A percentile compares a stretch with the other conserved stretches of the same genome.
Evolutionary conservation across 2,888 invertebrate genomes (phyloP).

Genomic region (Bugulina stolonifera): DNA sequence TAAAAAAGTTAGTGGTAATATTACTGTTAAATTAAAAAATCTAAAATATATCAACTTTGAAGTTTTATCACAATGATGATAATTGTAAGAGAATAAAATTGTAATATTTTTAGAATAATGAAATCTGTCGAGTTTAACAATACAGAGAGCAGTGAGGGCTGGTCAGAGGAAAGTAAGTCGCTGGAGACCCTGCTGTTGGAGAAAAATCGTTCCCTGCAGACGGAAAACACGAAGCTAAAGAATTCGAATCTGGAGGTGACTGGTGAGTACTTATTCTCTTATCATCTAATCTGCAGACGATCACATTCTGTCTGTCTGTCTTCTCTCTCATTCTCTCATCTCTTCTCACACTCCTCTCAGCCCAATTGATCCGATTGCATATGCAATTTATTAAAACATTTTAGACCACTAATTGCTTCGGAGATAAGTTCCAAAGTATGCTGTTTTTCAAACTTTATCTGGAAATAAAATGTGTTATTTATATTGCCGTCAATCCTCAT

Average conservation of each 20-base stretch:
- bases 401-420: neutral
- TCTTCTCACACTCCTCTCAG: neutral
- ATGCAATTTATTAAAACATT: too few species aligned
- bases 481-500: neutral
- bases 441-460: neutral
- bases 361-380: neutral
- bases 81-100: too few species aligned
- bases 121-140: slow-evolving; percentile 69
- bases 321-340: neutral
- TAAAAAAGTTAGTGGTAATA: too few species aligned
- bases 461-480: neutral
- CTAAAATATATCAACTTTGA: too few species aligned
- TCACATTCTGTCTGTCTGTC: neutral
- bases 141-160: slow-evolving; percentile 34
- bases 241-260: slow-evolving; percentile 51
- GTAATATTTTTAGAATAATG: slow-evolving; percentile 64
- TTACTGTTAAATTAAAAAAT: too few species aligned
- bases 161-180: slow-evolving; percentile 55
- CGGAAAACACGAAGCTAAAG: slow-evolving; percentile 58
- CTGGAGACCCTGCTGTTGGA: slow-evolving; percentile 72
- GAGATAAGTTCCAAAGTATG: neutral
- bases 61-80: too few species aligned
- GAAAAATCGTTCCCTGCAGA: slow-evolving; percentile 66
- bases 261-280: slow-evolving; percentile 41
- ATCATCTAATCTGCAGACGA: neutral